Evolutionary conservation across 2,797 vertebrate genomes (phyloP).

Genomic region (Enoplosus armatus): DNA sequence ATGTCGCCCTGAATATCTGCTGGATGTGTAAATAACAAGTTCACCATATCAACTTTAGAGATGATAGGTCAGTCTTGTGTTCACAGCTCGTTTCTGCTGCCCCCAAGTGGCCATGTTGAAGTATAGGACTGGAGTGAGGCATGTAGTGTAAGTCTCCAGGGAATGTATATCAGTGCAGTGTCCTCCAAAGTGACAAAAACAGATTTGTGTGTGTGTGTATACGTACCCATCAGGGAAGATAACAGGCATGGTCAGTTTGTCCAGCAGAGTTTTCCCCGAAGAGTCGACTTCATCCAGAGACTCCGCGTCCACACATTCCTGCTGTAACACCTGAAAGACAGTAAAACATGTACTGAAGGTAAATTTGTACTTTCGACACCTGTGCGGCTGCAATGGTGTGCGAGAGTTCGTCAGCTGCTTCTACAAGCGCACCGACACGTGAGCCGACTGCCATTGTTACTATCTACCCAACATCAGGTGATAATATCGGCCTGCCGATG

Average conservation of each 20-base stretch:
- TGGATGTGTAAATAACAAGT: background rate
- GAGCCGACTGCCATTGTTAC: background rate
- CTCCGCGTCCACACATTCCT: slow-evolving; percentile 80
- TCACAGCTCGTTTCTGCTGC: background rate
- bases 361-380: background rate
- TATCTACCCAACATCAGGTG: background rate
- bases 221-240: slow-evolving; percentile 97
- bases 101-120: background rate
- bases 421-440: background rate
- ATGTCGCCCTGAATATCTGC: background rate
- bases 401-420: background rate
- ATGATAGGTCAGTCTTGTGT: background rate
- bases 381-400: background rate
- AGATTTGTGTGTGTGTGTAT: background rate
- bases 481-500: background rate
- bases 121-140: too few species aligned
- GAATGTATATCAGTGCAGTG: background rate
- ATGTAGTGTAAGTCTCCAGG: background rate
- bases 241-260: slow-evolving; percentile 93
- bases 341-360: background rate
- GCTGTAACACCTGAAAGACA: slow-evolving; percentile 70
- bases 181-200: background rate
- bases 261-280: slow-evolving; percentile 93
- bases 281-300: slow-evolving; percentile 93
- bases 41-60: background rate